A percentile compares a stretch with the other conserved stretches of the same genome.
Conservation (phyloP, 2,888 invertebrate genomes). For the Vanessa cardui region DNA sequence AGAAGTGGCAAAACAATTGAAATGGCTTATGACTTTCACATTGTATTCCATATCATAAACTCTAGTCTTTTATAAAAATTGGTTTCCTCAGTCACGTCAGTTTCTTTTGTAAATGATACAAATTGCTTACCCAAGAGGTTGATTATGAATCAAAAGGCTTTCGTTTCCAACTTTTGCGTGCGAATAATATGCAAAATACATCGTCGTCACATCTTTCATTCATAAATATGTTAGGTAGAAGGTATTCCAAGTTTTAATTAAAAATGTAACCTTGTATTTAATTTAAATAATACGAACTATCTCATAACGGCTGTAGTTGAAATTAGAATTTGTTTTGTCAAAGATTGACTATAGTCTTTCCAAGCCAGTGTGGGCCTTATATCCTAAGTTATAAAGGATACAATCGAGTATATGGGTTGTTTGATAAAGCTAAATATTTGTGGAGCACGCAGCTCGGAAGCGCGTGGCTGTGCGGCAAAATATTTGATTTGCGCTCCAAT, state of each 20-base stretch:
- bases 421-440: conserved; percentile 24
- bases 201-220: not conserved
- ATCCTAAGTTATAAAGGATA: conserved; percentile 11
- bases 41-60: too few relatives aligned
- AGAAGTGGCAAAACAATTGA: too few relatives aligned
- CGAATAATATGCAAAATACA: not conserved
- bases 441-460: conserved; percentile 21
- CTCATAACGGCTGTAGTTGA: not conserved
- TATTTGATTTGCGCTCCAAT: conserved; percentile 37
- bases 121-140: not conserved
- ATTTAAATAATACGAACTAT: conserved; percentile 1
- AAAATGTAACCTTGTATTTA: not conserved
- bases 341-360: not conserved
- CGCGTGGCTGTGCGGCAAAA: conserved; percentile 30
- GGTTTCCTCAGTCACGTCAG: too few relatives aligned
- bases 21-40: too few relatives aligned
- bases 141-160: not conserved
- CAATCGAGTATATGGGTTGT: conserved; percentile 14
- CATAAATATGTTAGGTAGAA: not conserved
- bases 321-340: conserved; percentile 1
- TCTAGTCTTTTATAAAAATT: too few relatives aligned
- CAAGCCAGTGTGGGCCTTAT: conserved; percentile 12
- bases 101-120: not conserved
- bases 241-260: not conserved
- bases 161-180: not conserved